Percentiles rank a stretch among this genome's conserved stretches.
Evolutionary conservation across 2,888 invertebrate species (phyloP).

Genomic region (Ophioninae sp.): DNA sequence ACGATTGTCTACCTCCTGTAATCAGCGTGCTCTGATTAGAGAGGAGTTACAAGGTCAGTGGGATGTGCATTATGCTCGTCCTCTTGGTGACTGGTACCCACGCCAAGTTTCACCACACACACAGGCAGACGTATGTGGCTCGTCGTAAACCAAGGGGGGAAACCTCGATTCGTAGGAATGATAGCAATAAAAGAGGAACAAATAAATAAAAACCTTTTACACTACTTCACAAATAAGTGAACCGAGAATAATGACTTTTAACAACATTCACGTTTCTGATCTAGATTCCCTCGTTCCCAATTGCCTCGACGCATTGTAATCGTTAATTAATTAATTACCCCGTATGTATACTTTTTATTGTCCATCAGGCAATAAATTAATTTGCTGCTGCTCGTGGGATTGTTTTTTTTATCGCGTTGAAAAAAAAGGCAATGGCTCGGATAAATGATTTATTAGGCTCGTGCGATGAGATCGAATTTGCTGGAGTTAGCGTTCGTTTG

Average conservation of each 20-base stretch:
- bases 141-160: conserved; percentile 12
- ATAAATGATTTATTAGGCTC: not conserved
- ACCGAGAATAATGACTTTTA: conserved; percentile 39
- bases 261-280: conserved; percentile 33
- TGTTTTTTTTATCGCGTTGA: not conserved
- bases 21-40: conserved; percentile 61
- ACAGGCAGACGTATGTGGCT: not conserved
- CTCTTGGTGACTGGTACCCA: conserved; percentile 53
- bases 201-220: conserved; percentile 3
- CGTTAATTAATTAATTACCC: conserved; percentile 32
- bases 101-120: conserved; percentile 51
- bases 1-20: conserved; percentile 54
- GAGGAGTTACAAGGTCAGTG: conserved; percentile 59
- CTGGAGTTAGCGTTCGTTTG: too few relatives aligned
- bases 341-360: not conserved
- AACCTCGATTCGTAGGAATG: conserved; percentile 21
- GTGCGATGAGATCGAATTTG: not conserved
- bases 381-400: not conserved
- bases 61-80: conserved; percentile 49
- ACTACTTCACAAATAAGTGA: conserved; percentile 27
- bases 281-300: conserved; percentile 52
- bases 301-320: conserved; percentile 30
- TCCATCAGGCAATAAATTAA: conserved; percentile 5
- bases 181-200: conserved; percentile 16
- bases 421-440: not conserved